Conservation (phyloP, 2,113 vertebrate genomes). For the Chionodraco myersi region DNA sequence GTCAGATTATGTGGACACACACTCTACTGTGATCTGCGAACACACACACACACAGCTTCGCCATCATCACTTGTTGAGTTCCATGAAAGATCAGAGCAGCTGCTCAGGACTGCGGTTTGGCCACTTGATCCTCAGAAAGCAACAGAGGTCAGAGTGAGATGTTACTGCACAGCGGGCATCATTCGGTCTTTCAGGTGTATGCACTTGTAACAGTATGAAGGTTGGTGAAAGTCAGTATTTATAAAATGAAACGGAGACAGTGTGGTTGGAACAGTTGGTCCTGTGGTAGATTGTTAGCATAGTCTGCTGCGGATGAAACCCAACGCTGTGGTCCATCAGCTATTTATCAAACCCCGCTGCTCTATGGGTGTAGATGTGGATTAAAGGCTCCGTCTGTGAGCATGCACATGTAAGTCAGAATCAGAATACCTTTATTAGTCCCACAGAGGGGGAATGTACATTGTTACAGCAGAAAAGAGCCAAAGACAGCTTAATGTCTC, state of each 20-base stretch:
- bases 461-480: no score
- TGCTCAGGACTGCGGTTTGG: slow-evolving; percentile 73
- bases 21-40: slow-evolving; percentile 40
- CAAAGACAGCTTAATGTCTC: no score
- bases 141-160: slow-evolving; percentile 73
- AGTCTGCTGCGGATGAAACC: slow-evolving; percentile 67
- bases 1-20: slow-evolving; percentile 36
- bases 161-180: slow-evolving; percentile 63
- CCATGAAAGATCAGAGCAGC: slow-evolving; percentile 81
- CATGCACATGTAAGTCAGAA: background rate
- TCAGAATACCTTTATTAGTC: no score
- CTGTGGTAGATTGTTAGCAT: slow-evolving; percentile 68
- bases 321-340: slow-evolving; percentile 58
- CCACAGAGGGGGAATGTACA: no score
- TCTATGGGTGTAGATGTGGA: slow-evolving; percentile 18
- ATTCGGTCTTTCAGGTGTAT: slow-evolving; percentile 64
- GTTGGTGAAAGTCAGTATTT: slow-evolving; percentile 60
- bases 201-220: slow-evolving; percentile 50
- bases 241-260: slow-evolving; percentile 56
- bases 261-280: slow-evolving; percentile 66
- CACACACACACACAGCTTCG: slow-evolving; percentile 14
- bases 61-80: slow-evolving; percentile 76
- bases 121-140: slow-evolving; percentile 68
- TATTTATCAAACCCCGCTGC: slow-evolving; percentile 58
- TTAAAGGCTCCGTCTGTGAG: background rate